Base-by-base conservation (phyloP, 2,113 vertebrate species). In the Peromyscus californicus region DNA sequence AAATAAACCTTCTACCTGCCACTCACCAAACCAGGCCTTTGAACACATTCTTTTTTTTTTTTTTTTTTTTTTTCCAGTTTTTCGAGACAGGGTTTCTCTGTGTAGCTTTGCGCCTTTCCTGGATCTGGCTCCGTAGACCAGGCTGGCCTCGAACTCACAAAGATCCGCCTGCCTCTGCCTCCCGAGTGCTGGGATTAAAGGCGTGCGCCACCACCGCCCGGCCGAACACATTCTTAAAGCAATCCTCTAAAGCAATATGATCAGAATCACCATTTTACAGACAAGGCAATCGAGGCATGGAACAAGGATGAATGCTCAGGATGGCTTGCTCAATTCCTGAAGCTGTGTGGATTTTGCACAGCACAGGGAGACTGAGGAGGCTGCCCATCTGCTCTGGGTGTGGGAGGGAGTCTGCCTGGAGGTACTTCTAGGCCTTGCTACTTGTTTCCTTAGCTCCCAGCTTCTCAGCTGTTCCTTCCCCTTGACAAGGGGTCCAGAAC, bases 371-470 rank as follows among this genome's bases (percentile, higher is more conserved):
- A 33, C 78, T 39, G 61, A 21, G 7, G 36, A 48, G 21, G 11
- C 22, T 15, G 7, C 42, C 39, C 36, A 12, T n/a, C 45, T 69
- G 26, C 79, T 74, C 29, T 0, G 17, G 39, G 72, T 1, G 5
- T 4, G 48, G 26, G 24, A 88, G 6, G 22, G 7, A 12, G 5
- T 33, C 54, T 67, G 51, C 33, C 57, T 61, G 51, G 39, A 24
- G 3, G 11, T 1, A 4, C 12, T 13, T 31, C 42, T 0, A 39
- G 26, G 59, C 2, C 31, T 57, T 17, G 26, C 3, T 26, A 2
- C 75, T 51, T 59, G 54, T 74, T 29, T n/a, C 11, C 0, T 82
- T 78, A 21, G 19, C 33, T 45, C 11, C 5, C 19, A 57, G 26
- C 22, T 36, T 65, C 45, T 51, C 5, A 29, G 1, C 0, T 12